Evolutionary conservation across 1,140 invertebrate genomes (phyloP), one percentile per base, ranked within the genome.

Genomic region (Whitmania pigra): DNA sequence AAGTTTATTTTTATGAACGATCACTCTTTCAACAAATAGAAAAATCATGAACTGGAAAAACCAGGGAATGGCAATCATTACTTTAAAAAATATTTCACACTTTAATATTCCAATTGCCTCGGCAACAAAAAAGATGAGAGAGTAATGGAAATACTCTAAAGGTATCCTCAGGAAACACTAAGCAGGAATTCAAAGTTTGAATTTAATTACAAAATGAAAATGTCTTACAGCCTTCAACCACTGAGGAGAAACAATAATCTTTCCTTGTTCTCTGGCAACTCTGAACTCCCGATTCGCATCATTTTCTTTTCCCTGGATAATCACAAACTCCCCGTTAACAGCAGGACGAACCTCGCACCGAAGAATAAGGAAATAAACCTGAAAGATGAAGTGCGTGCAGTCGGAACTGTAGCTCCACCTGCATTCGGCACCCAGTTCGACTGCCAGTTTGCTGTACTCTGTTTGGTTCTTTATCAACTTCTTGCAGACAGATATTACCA

Each of bases 381-480:
- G 79, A 72, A 80, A 84, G 25, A 85, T 79, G 76, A 81, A 83
- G 74, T 85, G 84, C 9, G 84, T 84, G 72, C 82, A 81, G 13
- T 75, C 73, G 18, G 66, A 71, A 53, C 79, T 79, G 73, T 81
- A 82, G 0, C 77, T 78, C 82, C 82, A 83, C n/a, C 77, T 74
- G 74, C 80, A 83, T 31, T 82, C 78, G 7, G 82, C 83, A n/a
- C 83, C 83, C n/a, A 84, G 76, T 15, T 76, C 75, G 1, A 74
- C 73, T 17, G 82, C 82, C 49, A 81, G 78, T 60, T 79, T 75
- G 75, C 82, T 81, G 69, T 82, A 78, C 69, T 82, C 80, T 7
- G 74, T 72, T 72, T 83, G 82, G n/a, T 81, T 74, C n/a, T 76
- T 74, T 31, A 75, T 76, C 20, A 83, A 73, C 74, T 83, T 84